Evolutionary conservation across 2,797 vertebrate genomes (phyloP).

Genomic region (Tarsius wallacei): DNA sequence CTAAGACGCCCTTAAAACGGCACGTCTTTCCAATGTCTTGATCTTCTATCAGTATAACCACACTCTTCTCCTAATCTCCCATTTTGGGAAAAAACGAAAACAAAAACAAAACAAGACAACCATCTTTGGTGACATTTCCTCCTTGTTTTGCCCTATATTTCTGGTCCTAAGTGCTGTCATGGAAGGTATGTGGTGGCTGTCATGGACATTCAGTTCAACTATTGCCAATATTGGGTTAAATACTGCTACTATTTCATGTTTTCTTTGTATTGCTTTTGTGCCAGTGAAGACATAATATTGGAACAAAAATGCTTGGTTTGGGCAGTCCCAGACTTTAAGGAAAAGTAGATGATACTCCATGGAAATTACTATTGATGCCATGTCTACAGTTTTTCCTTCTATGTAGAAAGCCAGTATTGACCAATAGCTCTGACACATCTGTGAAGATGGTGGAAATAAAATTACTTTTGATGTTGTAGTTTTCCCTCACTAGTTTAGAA

Average conservation of each 20-base stretch:
- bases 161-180: background rate
- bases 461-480: background rate
- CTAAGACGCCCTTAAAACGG: background rate
- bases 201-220: background rate
- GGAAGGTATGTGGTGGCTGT: background rate
- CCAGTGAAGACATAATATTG: background rate
- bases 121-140: background rate
- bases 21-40: background rate
- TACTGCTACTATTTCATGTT: background rate
- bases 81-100: background rate
- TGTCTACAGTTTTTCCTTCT: background rate
- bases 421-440: background rate
- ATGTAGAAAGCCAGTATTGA: slow-evolving; percentile 17
- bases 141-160: background rate
- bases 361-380: background rate
- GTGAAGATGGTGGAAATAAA: slow-evolving; percentile 36
- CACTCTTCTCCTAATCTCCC: background rate
- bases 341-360: background rate
- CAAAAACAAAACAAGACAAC: background rate
- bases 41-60: background rate
- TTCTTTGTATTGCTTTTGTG: background rate
- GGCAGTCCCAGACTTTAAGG: slow-evolving; percentile 18
- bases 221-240: background rate
- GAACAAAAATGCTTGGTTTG: background rate
- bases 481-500: slow-evolving; percentile 45